Evolutionary conservation across 2,113 vertebrate genomes (phyloP).

Genomic region (Anoura caudifer): DNA sequence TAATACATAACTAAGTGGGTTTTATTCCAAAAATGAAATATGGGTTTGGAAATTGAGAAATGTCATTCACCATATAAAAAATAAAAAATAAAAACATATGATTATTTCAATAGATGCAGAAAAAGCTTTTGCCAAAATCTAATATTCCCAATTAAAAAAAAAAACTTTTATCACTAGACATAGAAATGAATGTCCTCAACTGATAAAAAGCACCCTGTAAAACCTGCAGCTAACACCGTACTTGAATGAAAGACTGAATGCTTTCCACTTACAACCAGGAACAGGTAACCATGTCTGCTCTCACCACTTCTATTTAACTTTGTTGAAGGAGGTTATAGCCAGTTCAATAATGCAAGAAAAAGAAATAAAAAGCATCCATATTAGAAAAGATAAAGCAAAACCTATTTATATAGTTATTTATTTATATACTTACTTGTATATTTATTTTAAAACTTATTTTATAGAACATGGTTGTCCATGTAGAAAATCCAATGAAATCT

Average conservation of each 20-base stretch:
- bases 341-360: neutral
- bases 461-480: no score
- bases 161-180: neutral
- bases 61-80: no score
- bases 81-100: no score
- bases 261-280: neutral
- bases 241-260: neutral
- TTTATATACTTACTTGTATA: no score
- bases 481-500: no score
- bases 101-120: neutral
- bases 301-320: neutral
- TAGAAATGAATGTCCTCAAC: neutral
- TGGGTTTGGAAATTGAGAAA: neutral
- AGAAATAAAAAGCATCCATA: neutral
- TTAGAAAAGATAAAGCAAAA: conserved; percentile 1
- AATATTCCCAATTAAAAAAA: neutral
- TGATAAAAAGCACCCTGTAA: neutral
- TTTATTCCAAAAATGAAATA: neutral
- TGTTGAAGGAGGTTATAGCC: neutral
- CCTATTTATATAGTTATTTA: neutral
- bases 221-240: neutral
- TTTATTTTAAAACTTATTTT: no score
- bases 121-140: neutral
- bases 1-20: neutral
- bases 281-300: neutral